A percentile compares a stretch with the other conserved stretches of the same genome.
Conservation (phyloP, 2,113 vertebrate genomes). For the Ramphastos sulfuratus region DNA sequence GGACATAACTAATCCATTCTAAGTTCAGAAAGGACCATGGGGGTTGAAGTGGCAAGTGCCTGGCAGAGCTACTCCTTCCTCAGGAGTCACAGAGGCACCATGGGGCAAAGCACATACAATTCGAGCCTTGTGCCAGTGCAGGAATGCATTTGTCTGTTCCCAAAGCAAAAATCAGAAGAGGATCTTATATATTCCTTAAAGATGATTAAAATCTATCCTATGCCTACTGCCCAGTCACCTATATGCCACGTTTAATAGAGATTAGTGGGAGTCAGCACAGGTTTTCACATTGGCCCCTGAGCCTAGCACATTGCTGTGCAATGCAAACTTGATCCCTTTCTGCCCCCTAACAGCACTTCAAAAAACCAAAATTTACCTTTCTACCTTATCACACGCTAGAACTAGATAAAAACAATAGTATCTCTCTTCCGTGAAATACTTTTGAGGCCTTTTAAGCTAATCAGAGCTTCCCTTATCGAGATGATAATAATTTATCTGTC, state of each 20-base stretch:
- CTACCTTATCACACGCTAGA: background rate
- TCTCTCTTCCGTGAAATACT: background rate
- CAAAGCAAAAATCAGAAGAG: background rate
- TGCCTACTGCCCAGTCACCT: background rate
- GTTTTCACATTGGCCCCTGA: background rate
- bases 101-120: fast-evolving
- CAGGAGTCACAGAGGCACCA: background rate
- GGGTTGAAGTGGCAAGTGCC: background rate
- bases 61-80: background rate
- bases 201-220: background rate
- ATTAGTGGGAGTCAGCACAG: background rate
- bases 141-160: background rate
- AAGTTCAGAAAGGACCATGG: background rate
- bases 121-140: background rate
- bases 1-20: background rate
- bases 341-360: background rate
- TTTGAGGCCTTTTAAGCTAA: background rate
- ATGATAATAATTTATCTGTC: background rate
- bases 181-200: background rate
- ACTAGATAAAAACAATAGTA: background rate
- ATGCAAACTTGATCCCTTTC: background rate
- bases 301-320: background rate
- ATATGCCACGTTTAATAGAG: background rate
- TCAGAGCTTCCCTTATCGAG: background rate
- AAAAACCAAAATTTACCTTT: background rate